phyloP scores from a whole-genome alignment of 2,797 vertebrate genomes.

The Ctenopoma kingsleyae region DNA sequence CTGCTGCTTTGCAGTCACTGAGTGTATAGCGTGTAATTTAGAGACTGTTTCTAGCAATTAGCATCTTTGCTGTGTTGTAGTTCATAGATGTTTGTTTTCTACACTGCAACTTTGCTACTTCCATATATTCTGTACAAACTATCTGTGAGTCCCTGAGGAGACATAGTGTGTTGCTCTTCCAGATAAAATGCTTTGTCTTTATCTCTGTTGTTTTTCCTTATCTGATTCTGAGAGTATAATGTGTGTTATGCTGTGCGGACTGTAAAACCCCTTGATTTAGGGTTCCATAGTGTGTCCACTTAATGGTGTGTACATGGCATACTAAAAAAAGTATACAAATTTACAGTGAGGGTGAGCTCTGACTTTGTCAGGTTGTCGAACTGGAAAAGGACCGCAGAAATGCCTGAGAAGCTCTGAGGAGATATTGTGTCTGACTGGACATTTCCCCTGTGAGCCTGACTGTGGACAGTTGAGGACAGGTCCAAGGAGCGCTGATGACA shows the following conservation, averaged over 20 bases:
- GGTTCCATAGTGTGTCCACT: background rate
- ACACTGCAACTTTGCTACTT: too few relatives aligned
- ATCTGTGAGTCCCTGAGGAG: too few relatives aligned
- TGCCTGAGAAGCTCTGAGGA: slow-evolving; percentile 13
- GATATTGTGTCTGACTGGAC: slow-evolving; percentile 42
- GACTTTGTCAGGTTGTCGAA: background rate
- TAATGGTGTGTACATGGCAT: background rate
- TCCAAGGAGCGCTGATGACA: slow-evolving; percentile 67
- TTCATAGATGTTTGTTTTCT: background rate
- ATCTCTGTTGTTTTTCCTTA: background rate
- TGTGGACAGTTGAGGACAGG: slow-evolving; percentile 76
- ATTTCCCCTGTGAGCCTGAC: slow-evolving; percentile 42
- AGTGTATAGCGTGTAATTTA: background rate
- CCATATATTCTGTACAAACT: background rate
- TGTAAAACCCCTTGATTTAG: background rate
- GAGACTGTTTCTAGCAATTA: background rate
- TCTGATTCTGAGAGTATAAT: background rate
- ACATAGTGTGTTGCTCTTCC: background rate
- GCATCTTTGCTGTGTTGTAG: background rate
- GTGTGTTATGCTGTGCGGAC: background rate
- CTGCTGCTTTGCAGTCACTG: background rate
- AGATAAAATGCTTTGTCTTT: slow-evolving; percentile 2
- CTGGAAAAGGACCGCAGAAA: background rate
- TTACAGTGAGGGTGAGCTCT: background rate
- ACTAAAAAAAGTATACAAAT: background rate